Percentiles rank a stretch among this genome's conserved stretches.
Conservation (phyloP, 2,113 vertebrate genomes). For the Psilopogon haemacephalus region DNA sequence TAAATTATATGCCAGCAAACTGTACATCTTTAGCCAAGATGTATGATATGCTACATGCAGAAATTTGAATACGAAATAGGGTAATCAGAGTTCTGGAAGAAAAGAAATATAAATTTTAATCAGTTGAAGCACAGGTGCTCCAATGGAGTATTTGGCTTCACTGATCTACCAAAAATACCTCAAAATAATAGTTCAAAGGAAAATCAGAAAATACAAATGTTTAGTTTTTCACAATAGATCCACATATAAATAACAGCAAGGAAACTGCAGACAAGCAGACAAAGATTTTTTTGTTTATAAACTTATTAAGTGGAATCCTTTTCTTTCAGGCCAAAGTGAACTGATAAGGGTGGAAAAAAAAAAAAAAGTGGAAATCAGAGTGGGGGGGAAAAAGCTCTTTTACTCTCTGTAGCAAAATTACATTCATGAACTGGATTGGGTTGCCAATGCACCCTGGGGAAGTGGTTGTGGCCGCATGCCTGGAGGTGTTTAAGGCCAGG, state of each 20-base stretch:
- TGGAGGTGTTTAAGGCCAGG: no score
- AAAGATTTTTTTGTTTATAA: not conserved
- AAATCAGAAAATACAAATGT: not conserved
- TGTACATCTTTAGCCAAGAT: not conserved
- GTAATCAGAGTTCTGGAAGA: not conserved
- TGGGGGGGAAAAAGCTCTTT: accelerated
- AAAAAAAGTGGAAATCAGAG: not conserved
- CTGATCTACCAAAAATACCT: not conserved
- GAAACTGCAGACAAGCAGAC: not conserved
- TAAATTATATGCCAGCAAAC: not conserved
- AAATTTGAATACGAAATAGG: not conserved
- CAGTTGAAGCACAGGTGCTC: not conserved
- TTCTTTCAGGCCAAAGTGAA: not conserved
- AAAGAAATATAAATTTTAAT: not conserved
- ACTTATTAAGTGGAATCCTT: not conserved
- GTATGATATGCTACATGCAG: not conserved
- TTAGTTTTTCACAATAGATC: not conserved
- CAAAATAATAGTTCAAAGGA: not conserved
- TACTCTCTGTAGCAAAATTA: not conserved
- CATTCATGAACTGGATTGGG: no score
- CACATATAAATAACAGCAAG: not conserved
- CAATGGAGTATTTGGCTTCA: not conserved
- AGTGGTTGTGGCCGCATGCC: no score
- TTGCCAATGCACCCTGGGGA: no score
- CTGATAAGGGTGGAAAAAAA: not conserved